A percentile compares a stretch with the other conserved stretches of the same genome.
phyloP scores from a whole-genome alignment of 2,888 invertebrate genomes.

The Athalia cordata region DNA sequence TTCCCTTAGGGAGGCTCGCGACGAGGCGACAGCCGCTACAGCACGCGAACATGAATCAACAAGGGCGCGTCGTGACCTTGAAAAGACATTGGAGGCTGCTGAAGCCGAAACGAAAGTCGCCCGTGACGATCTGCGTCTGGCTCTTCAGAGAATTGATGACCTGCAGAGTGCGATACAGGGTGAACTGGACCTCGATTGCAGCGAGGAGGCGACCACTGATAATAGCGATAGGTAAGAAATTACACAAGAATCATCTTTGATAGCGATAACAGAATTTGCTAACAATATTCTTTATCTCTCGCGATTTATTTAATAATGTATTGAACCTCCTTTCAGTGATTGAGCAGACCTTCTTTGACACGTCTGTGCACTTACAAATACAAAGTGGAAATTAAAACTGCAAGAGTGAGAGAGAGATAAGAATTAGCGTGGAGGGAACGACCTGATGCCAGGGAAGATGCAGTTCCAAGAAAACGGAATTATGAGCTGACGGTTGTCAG shows the following conservation, averaged over 20 bases:
- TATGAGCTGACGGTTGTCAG: neutral
- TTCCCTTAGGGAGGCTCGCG: slow-evolving; percentile 83
- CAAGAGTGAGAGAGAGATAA: slow-evolving; percentile 6
- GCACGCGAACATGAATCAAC: slow-evolving; percentile 85
- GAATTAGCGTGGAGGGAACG: neutral
- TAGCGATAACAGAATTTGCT: neutral
- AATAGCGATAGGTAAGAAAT: slow-evolving; percentile 79
- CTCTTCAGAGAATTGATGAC: slow-evolving; percentile 92
- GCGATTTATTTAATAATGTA: neutral
- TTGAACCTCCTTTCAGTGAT: slow-evolving; percentile 22
- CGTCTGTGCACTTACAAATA: slow-evolving; percentile 9
- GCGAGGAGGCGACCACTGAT: slow-evolving; percentile 74
- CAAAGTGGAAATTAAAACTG: slow-evolving; percentile 22
- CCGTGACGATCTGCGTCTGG: slow-evolving; percentile 88
- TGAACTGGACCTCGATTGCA: slow-evolving; percentile 82
- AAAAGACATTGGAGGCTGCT: slow-evolving; percentile 82
- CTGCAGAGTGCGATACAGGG: slow-evolving; percentile 95
- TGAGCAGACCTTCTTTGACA: slow-evolving; percentile 15
- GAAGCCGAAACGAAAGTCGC: slow-evolving; percentile 84
- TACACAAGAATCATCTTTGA: neutral
- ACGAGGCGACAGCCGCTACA: slow-evolving; percentile 83
- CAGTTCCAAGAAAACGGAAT: slow-evolving; percentile 3
- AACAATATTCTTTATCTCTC: neutral
- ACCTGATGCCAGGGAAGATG: neutral
- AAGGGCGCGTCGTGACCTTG: slow-evolving; percentile 85